Evolutionary conservation across 2,797 vertebrate genomes (phyloP).

Genomic region (Simalia tracyae): DNA sequence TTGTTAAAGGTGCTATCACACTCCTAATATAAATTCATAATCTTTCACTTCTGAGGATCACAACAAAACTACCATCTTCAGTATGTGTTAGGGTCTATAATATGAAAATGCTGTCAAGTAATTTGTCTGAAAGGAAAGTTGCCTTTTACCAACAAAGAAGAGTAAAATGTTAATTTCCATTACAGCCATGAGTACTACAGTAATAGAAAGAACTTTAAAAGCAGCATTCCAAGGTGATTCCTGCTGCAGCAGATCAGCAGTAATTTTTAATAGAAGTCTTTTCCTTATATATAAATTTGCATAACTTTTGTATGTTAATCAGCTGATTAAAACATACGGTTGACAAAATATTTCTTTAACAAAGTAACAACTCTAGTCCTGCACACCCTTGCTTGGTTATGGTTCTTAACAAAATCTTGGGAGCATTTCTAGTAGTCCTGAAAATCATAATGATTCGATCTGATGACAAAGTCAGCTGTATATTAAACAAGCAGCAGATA

Average conservation of each 20-base stretch:
- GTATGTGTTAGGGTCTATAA: background rate
- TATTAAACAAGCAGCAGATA: background rate
- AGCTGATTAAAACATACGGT: background rate
- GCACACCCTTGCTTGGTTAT: background rate
- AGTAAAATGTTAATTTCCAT: no score
- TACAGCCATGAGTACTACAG: background rate
- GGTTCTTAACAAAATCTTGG: background rate
- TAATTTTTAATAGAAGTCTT: background rate
- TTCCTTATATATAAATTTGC: background rate
- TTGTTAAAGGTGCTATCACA: background rate
- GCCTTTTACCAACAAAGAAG: no score
- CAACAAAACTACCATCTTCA: background rate
- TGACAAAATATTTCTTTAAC: background rate
- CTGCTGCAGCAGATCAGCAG: background rate
- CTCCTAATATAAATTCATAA: no score
- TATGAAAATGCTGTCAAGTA: background rate
- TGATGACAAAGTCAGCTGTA: background rate
- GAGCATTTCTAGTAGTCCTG: background rate
- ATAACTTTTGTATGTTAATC: no score
- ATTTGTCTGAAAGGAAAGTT: background rate
- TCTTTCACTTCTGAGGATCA: background rate
- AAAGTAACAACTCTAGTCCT: background rate
- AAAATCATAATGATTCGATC: background rate
- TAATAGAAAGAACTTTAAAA: background rate
- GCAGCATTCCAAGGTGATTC: background rate